Evolutionary conservation across 2,888 invertebrate genomes (phyloP).

Genomic region (Anoncus sp.): DNA sequence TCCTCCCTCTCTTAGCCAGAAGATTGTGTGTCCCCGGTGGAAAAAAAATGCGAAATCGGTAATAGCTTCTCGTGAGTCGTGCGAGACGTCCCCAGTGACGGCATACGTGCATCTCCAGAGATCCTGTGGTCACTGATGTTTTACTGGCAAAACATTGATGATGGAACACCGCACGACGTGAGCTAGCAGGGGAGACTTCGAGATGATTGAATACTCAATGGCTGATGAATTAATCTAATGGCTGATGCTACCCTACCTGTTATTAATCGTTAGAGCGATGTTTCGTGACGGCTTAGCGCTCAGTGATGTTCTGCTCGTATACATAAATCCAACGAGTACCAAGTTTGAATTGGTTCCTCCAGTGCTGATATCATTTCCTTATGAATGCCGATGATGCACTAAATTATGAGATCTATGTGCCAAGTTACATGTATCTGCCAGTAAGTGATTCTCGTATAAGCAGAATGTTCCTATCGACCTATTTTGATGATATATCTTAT

Average conservation of each 20-base stretch:
- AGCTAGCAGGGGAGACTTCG: conserved; percentile 6
- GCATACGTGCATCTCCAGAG: conserved; percentile 8
- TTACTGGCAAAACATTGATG: conserved; percentile 44
- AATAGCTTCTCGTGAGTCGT: conserved; percentile 66
- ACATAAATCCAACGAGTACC: not conserved
- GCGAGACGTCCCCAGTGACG: conserved; percentile 62
- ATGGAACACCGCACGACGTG: conserved; percentile 44
- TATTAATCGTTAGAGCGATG: conserved; percentile 49
- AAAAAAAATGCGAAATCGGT: conserved; percentile 69
- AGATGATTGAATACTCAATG: conserved; percentile 45
- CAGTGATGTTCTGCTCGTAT: not conserved
- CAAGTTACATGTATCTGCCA: conserved; percentile 8
- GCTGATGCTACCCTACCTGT: conserved; percentile 11
- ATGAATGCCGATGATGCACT: conserved; percentile 4
- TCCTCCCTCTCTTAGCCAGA: conserved; percentile 38
- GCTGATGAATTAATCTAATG: conserved; percentile 49
- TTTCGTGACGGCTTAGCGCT: conserved; percentile 21
- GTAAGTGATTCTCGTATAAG: conserved; percentile 4
- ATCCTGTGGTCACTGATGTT: conserved; percentile 40
- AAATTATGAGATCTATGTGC: conserved; percentile 26
- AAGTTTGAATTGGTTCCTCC: not conserved
- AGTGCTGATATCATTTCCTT: conserved; percentile 25
- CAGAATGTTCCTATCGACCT: conserved; percentile 27
- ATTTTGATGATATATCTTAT: conserved; percentile 34
- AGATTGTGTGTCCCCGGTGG: conserved; percentile 59